Conservation (phyloP, 2,113 vertebrate genomes). For the Sylvia atricapilla region DNA sequence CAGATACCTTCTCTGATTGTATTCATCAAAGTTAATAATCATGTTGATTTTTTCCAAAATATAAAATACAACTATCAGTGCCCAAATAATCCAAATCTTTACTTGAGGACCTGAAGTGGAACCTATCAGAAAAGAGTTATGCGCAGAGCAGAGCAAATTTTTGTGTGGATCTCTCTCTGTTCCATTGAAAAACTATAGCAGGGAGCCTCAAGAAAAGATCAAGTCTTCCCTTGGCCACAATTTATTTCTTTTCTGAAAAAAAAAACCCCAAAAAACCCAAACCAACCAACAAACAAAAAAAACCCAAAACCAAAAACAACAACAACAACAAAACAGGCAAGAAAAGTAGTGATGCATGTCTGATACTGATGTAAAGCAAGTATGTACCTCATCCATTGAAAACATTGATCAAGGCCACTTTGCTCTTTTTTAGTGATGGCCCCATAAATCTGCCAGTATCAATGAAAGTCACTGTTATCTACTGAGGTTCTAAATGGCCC, state of each 20-base stretch:
- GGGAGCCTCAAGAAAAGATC: neutral
- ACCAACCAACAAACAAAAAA: too few species aligned
- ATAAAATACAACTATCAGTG: neutral
- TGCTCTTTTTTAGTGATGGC: constrained; percentile 29
- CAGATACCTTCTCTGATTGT: neutral
- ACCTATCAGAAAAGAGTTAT: neutral
- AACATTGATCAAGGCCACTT: constrained; percentile 58
- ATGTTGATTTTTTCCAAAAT: neutral
- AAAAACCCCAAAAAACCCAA: neutral
- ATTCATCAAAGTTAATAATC: neutral
- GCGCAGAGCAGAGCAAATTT: neutral
- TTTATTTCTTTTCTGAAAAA: constrained; percentile 3
- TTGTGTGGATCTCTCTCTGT: neutral
- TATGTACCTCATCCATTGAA: constrained; percentile 41
- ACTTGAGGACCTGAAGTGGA: neutral
- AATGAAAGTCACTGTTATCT: constrained; percentile 56
- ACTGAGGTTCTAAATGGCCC: constrained; percentile 24
- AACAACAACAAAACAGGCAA: neutral
- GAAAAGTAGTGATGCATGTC: constrained; percentile 35
- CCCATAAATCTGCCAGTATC: constrained; percentile 61
- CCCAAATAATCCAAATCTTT: neutral
- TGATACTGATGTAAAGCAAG: constrained; percentile 59
- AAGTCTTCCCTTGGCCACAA: neutral
- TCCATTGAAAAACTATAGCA: neutral
- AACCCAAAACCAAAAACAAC: too few species aligned